phyloP scores from a whole-genome alignment of 2,797 vertebrate genomes.

The Picus viridis region DNA sequence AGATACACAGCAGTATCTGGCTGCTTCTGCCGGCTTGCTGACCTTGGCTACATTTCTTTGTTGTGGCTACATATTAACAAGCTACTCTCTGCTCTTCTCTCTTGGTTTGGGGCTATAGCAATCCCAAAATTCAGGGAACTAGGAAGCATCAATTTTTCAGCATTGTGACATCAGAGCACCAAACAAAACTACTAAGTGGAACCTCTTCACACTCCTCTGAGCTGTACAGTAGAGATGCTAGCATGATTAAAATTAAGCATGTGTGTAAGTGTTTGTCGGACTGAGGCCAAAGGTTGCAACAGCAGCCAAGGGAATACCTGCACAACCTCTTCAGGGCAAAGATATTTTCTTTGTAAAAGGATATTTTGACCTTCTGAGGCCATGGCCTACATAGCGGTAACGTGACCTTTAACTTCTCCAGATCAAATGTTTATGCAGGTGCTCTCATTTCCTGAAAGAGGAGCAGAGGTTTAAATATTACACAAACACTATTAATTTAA shows the following conservation, averaged over 20 bases:
- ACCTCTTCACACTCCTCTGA: not conserved
- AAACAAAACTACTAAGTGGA: not conserved
- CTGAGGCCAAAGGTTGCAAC: slow-evolving; percentile 44
- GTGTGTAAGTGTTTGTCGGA: slow-evolving; percentile 29
- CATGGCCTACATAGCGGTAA: slow-evolving; percentile 21
- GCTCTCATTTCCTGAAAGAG: slow-evolving; percentile 68
- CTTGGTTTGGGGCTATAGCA: not conserved
- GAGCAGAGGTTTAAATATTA: slow-evolving; percentile 59
- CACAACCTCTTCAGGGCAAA: slow-evolving; percentile 36
- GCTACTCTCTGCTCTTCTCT: too few relatives aligned
- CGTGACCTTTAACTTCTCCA: slow-evolving; percentile 67
- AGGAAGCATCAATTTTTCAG: not conserved
- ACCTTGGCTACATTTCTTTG: too few relatives aligned
- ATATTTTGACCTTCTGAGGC: slow-evolving; percentile 66
- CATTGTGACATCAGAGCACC: not conserved
- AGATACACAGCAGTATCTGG: too few relatives aligned
- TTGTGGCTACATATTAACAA: too few relatives aligned
- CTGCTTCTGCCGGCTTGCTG: too few relatives aligned
- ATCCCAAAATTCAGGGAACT: not conserved
- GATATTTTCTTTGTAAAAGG: slow-evolving; percentile 68
- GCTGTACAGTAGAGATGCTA: not conserved
- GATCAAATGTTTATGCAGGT: slow-evolving; percentile 69
- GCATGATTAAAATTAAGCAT: not conserved
- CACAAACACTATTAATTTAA: slow-evolving; percentile 65
- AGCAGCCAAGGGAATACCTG: slow-evolving; percentile 62